Percentiles rank a stretch among this genome's conserved stretches.
These are phyloP conservation scores for Conistra vaccinii DNA, from an alignment of 2,888 invertebrate species.

Conservation along the genomic window DNA sequence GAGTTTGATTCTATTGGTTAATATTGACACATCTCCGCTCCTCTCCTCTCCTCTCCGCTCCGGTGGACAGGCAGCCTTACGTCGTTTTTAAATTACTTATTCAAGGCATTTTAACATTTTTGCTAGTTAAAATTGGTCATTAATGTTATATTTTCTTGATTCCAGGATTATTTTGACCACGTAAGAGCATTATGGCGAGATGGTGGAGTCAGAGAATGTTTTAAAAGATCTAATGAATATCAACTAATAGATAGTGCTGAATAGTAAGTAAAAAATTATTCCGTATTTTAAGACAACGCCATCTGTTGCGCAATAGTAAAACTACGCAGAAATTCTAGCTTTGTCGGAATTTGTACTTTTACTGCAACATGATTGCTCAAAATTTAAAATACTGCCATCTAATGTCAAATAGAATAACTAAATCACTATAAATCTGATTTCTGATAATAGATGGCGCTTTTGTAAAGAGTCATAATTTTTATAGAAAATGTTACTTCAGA, in stretches of 20 bases:
- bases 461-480: not conserved
- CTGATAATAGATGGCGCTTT: slow-evolving; percentile 50
- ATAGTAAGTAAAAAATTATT: slow-evolving; percentile 91
- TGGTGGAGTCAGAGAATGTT: slow-evolving; percentile 93
- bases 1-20: too few species aligned
- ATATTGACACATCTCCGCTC: too few species aligned
- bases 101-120: not conserved
- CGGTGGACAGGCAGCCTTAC: too few species aligned
- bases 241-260: slow-evolving; percentile 95
- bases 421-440: not conserved
- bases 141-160: slow-evolving; percentile 55
- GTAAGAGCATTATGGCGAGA: slow-evolving; percentile 93
- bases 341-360: not conserved
- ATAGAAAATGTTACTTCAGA: not conserved
- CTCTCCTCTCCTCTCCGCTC: too few species aligned
- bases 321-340: not conserved
- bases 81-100: not conserved
- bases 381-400: slow-evolving; percentile 39
- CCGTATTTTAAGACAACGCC: slow-evolving; percentile 4
- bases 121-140: not conserved
- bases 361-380: not conserved
- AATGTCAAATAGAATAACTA: slow-evolving; percentile 15
- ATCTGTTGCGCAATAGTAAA: slow-evolving; percentile 46
- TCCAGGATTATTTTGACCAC: slow-evolving; percentile 94
- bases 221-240: slow-evolving; percentile 93